Base-by-base conservation (phyloP, 35 echinoderm and acorn worm genomes). In the Acanthaster planci region DNA sequence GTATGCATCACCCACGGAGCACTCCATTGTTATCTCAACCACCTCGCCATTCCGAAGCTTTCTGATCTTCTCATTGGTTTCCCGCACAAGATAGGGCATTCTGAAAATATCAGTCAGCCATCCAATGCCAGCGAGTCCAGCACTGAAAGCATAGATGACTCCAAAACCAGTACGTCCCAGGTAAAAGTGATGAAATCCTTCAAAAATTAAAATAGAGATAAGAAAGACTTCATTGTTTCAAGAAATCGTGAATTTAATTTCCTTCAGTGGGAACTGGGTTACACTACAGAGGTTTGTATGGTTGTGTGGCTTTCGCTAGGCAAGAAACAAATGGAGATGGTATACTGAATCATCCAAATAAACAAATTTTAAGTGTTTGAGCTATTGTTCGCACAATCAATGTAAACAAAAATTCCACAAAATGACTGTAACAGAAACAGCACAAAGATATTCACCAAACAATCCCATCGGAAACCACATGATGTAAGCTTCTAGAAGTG, bases 181-280 rank as follows among this genome's bases (percentile, higher is more conserved):
- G 67, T 92, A 92, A 82, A 92, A 92, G 42, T 92, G 90, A 76
- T 92, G 90, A 5, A 87, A 56, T 52, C 90, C 90, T 34, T 21
- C 34, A 72, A 27, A 34, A 35, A 6, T 5, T 2, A 68, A 5
- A 68, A 1, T 8, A 68, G 2, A 23, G 12, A 47, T 47, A 12
- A 12, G 12, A 47, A 47, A 47, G 42, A 47, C n/a, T n/a, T n/a
- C n/a, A n/a, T n/a, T n/a, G n/a, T n/a, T n/a, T n/a, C n/a, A n/a
- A n/a, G n/a, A n/a, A n/a, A n/a, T n/a, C n/a, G n/a, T n/a, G n/a
- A n/a, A n/a, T n/a, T n/a, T n/a, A n/a, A n/a, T n/a, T n/a, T n/a
- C n/a, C n/a, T n/a, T n/a, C n/a, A n/a, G n/a, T n/a, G n/a, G n/a
- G n/a, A n/a, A n/a, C n/a, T n/a, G n/a, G n/a, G n/a, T n/a, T n/a